Conservation (phyloP, 2,797 vertebrate species). For the Chanos chanos region DNA sequence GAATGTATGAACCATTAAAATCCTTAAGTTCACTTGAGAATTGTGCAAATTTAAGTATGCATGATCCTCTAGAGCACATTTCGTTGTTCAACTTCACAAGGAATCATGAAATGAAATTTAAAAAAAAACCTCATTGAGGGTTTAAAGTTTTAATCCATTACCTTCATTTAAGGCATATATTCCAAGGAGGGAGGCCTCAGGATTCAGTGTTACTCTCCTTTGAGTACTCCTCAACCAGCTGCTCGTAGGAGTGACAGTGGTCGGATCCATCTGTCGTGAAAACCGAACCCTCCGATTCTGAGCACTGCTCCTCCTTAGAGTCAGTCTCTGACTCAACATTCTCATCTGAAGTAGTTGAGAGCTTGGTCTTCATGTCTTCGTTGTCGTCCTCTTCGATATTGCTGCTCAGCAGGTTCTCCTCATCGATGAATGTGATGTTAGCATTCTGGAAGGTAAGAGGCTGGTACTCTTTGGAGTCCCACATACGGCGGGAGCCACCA, state of each 20-base stretch:
- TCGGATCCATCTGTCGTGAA: constrained; percentile 83
- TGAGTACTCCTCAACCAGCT: constrained; percentile 87
- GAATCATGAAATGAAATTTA: background rate
- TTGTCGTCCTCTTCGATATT: constrained; percentile 61
- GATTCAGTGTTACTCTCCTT: constrained; percentile 78
- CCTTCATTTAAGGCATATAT: background rate
- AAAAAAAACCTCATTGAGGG: background rate
- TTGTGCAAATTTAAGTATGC: no score
- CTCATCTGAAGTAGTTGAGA: constrained; percentile 70
- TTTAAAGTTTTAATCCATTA: no score
- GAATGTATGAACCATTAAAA: no score
- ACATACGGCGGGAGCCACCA: constrained; percentile 58
- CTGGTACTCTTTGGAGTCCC: constrained; percentile 86
- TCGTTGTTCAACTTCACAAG: constrained; percentile 5
- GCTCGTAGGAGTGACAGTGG: constrained; percentile 83
- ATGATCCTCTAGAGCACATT: no score
- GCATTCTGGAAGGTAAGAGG: constrained; percentile 81
- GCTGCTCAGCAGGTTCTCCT: constrained; percentile 71
- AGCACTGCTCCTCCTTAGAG: constrained; percentile 78
- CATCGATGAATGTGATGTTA: constrained; percentile 84
- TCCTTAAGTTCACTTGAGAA: no score
- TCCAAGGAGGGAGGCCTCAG: constrained; percentile 49
- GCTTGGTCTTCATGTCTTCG: constrained; percentile 62
- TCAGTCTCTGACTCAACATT: constrained; percentile 77
- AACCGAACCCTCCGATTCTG: constrained; percentile 83